Percentiles rank a stretch among this genome's conserved stretches.
These are phyloP conservation scores for Diglossa brunneiventris DNA, from an alignment of 2,113 vertebrate species.

Conservation along the genomic window DNA sequence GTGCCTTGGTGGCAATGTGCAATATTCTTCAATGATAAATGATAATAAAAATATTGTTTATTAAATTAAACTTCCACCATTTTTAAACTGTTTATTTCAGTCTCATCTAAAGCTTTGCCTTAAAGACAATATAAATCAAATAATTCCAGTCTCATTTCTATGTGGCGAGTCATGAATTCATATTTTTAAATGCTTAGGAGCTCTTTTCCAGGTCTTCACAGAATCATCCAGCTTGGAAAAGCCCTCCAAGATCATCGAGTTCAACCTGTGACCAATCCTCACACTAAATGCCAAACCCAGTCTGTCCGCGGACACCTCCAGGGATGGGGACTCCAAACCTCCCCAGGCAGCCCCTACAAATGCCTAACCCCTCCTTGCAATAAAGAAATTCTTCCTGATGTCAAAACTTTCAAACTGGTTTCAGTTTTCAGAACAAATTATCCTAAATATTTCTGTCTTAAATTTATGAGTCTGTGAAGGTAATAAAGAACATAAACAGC, in stretches of 20 bases:
- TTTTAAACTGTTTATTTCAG: neutral
- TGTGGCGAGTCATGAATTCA: rapidly evolving
- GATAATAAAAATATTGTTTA: neutral
- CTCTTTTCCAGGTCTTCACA: neutral
- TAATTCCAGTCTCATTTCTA: neutral
- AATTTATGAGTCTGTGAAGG: neutral
- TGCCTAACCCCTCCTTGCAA: neutral
- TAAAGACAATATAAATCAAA: neutral
- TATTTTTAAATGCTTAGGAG: neutral
- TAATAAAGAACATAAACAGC: neutral
- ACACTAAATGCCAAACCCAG: neutral
- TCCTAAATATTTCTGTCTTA: neutral
- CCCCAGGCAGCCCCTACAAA: neutral
- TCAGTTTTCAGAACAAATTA: neutral
- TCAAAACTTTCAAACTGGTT: neutral
- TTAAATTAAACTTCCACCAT: neutral
- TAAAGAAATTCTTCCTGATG: neutral
- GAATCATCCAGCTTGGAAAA: neutral
- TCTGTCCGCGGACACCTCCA: neutral
- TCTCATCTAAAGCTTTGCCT: neutral
- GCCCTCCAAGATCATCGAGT: neutral
- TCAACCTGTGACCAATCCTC: neutral
- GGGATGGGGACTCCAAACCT: neutral
- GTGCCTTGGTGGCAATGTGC: neutral
- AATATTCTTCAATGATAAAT: neutral